Conservation (phyloP, 2,113 vertebrate species). For the Tauraco erythrolophus region DNA sequence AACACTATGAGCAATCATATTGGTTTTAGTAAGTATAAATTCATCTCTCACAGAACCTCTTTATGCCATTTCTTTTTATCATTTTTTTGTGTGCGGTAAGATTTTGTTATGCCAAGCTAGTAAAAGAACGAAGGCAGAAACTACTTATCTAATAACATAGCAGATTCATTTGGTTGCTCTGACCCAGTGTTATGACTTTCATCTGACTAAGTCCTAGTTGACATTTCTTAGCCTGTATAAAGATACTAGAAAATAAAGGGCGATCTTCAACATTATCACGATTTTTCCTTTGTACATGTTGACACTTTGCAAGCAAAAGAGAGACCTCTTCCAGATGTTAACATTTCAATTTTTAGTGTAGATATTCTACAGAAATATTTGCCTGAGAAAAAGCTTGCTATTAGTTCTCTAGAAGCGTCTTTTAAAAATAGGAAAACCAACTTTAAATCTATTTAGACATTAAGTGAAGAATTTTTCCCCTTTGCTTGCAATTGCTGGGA, state of each 20-base stretch:
- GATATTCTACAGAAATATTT: neutral
- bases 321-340: neutral
- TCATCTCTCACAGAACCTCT: neutral
- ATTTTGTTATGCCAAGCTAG: neutral
- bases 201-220: neutral
- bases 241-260: neutral
- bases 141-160: neutral
- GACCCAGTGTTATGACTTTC: neutral
- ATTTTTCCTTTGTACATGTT: neutral
- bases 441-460: neutral
- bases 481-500: neutral
- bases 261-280: neutral
- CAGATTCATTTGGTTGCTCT: neutral
- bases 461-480: neutral
- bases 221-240: neutral
- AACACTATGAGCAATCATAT: neutral
- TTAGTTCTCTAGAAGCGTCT: neutral
- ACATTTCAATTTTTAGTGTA: neutral
- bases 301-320: neutral
- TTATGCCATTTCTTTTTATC: neutral
- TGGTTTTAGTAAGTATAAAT: neutral
- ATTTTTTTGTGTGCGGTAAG: neutral
- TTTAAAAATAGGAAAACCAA: neutral
- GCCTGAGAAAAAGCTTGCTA: neutral
- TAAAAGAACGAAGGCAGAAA: neutral